Percentiles rank a stretch among this genome's conserved stretches.
Conservation (phyloP, 1,140 invertebrate species). For the Drosophila sechellia region DNA sequence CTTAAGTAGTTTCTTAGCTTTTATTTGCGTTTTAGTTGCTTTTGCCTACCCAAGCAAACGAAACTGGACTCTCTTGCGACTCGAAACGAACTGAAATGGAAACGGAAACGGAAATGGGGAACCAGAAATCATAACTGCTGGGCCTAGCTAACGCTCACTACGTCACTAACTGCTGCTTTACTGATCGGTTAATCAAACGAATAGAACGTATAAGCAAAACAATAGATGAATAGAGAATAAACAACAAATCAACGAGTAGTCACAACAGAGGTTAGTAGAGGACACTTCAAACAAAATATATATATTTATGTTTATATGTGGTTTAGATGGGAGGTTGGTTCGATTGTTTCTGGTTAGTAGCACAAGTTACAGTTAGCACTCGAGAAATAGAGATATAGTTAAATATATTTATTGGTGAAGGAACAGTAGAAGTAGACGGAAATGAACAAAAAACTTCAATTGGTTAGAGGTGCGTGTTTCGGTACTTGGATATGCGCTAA, state of each 20-base stretch:
- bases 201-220: slow-evolving; percentile 15
- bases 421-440: slow-evolving; percentile 41
- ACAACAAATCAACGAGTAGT: slow-evolving; percentile 58
- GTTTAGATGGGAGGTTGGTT: slow-evolving; percentile 39
- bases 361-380: slow-evolving; percentile 78
- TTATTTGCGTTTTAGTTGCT: slow-evolving; percentile 46
- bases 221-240: slow-evolving; percentile 33
- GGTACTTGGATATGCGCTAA: slow-evolving; percentile 49
- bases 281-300: slow-evolving; percentile 76
- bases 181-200: slow-evolving; percentile 37
- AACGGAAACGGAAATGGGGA: slow-evolving; percentile 29
- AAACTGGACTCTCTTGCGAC: slow-evolving; percentile 57
- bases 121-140: slow-evolving; percentile 36
- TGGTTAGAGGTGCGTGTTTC: slow-evolving; percentile 40
- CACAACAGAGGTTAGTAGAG: slow-evolving; percentile 77
- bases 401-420: slow-evolving; percentile 50
- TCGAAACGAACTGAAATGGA: slow-evolving; percentile 49
- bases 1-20: slow-evolving; percentile 35
- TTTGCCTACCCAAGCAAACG: slow-evolving; percentile 81
- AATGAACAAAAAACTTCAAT: slow-evolving; percentile 39
- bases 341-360: slow-evolving; percentile 63
- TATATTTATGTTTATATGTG: slow-evolving; percentile 16
- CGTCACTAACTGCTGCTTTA: slow-evolving; percentile 44
- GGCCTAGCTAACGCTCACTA: slow-evolving; percentile 46
- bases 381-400: slow-evolving; percentile 61